phyloP scores from a whole-genome alignment of 2,888 invertebrate species.

The Heliconius ethilla region DNA sequence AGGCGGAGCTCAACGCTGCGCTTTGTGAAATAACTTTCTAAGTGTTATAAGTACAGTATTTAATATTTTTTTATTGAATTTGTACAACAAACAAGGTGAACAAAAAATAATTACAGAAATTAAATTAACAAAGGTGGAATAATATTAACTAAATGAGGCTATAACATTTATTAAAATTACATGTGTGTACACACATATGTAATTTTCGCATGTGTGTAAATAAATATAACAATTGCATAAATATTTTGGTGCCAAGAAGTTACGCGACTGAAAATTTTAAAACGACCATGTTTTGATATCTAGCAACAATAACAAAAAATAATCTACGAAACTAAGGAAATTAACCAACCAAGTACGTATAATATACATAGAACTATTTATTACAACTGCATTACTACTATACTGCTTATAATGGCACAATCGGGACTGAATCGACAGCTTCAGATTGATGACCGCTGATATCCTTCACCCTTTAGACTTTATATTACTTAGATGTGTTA shows the following conservation, averaged over 20 bases:
- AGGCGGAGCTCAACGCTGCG: neutral
- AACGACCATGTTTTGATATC: too few relatives aligned
- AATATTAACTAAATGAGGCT: neutral
- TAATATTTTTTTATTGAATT: neutral
- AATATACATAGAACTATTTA: too few relatives aligned
- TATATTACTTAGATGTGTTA: conserved; percentile 7
- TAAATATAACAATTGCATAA: too few relatives aligned
- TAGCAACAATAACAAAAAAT: too few relatives aligned
- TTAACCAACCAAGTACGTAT: too few relatives aligned
- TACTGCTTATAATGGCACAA: conserved; percentile 19
- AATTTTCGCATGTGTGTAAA: too few relatives aligned
- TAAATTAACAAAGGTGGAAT: neutral
- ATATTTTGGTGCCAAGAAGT: too few relatives aligned
- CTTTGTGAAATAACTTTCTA: neutral
- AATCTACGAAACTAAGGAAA: too few relatives aligned
- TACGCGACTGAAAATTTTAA: too few relatives aligned
- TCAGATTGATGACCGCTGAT: conserved; percentile 31
- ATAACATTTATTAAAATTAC: too few relatives aligned
- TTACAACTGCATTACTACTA: neutral
- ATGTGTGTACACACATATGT: too few relatives aligned
- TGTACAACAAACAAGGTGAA: neutral
- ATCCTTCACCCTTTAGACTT: conserved; percentile 11
- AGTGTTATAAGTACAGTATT: too few relatives aligned
- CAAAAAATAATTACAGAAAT: neutral
- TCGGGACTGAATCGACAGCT: conserved; percentile 26